Percentiles rank a stretch among this genome's conserved stretches.
These are phyloP conservation scores for Rotaria socialis DNA, from an alignment of 2,888 invertebrate genomes.

Conservation along the genomic window DNA sequence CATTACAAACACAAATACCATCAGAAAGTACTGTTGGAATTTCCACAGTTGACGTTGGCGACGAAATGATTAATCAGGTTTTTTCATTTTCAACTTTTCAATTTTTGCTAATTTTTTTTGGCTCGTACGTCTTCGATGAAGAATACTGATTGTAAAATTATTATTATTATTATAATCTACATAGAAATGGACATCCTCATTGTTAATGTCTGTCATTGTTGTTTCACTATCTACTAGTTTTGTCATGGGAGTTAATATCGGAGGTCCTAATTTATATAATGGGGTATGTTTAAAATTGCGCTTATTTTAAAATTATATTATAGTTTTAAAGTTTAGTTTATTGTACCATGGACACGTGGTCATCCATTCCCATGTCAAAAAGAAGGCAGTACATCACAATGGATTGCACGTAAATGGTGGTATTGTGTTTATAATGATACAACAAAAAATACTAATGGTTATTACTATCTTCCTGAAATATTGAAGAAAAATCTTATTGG, in stretches of 20 bases:
- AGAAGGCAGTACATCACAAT: neutral
- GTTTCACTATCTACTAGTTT: neutral
- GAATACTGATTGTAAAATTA: neutral
- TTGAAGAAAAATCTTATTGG: neutral
- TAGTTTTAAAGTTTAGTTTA: neutral
- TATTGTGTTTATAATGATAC: neutral
- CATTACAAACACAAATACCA: neutral
- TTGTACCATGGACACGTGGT: neutral
- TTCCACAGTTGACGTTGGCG: neutral
- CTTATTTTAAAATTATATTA: neutral
- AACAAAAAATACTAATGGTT: neutral
- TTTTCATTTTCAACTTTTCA: neutral
- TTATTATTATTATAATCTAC: neutral
- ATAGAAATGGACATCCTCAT: neutral
- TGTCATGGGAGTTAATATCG: neutral
- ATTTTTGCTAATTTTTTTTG: neutral
- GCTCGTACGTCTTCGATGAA: neutral
- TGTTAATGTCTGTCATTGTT: neutral
- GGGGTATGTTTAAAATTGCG: neutral
- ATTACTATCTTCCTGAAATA: neutral
- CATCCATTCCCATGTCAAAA: slow-evolving; percentile 12
- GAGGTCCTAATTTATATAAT: neutral
- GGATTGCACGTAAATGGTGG: slow-evolving; percentile 10
- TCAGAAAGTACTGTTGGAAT: neutral
- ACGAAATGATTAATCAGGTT: neutral